Evolutionary conservation across 2,113 vertebrate species (phyloP), one percentile per base, ranked within the genome.

Genomic region (Poicephalus meyeri): DNA sequence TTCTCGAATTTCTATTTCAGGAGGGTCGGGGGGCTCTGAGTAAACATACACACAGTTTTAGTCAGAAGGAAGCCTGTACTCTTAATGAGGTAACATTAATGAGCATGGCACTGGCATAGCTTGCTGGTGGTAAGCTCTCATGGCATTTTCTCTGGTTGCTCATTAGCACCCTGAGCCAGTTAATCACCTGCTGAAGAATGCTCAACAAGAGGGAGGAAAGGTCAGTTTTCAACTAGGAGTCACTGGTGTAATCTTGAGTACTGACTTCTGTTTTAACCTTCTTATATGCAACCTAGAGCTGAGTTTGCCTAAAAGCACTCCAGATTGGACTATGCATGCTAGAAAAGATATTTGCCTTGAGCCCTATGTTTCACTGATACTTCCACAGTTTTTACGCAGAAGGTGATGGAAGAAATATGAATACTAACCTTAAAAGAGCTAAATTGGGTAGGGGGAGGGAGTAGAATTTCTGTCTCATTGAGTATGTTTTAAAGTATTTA

Each of bases 1-100:
- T 24, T 99, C 99, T 73, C 99, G 98, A 91, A 99, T 99, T 97
- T 99, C 99, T 16, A 99, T 99, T 95, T 99, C 99, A 0, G 99
- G 99, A 55, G 99, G 99, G 91, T 99, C 99, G 0, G 99, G 99
- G 35, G 99, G 99, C 86, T 99, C 99, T 99, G 98, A 18, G 55
- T 47, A 70, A 93, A 93, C 26, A 95, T 47, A 95, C 46, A 92
- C 26, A 35, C 1, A 31, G 37, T n/a, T 88, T 93, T 52, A 96
- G 79, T 78, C 74, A 74, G 53, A 71, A 44, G 10, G 29, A 31
- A 53, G 28, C 49, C 31, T 2, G 0, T 11, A 7, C 6, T 16
- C 16, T 3, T 3, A 1, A 3, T 23, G 17, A 25, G 21, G 6
- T 12, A 49, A 50, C 7, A 13, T 14, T n/a, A 47, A 19, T 3